A percentile compares a stretch with the other conserved stretches of the same genome.
These are phyloP conservation scores for Telenomus remus DNA, from an alignment of 1,140 invertebrate species.

Conservation along the genomic window DNA sequence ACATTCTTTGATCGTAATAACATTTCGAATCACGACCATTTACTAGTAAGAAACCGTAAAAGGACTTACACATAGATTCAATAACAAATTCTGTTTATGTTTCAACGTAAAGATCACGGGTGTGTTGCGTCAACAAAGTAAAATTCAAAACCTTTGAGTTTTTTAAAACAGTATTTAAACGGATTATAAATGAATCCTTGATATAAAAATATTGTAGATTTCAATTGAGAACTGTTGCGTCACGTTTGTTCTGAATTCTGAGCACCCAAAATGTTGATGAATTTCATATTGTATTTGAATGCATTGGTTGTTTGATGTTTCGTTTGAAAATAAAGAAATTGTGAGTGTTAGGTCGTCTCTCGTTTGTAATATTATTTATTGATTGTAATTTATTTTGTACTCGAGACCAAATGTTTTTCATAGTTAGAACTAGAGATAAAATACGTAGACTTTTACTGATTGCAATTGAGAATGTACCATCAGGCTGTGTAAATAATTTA, in stretches of 20 bases:
- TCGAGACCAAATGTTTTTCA: too few relatives aligned
- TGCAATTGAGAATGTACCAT: neutral
- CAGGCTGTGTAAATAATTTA: neutral
- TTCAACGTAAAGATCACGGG: too few relatives aligned
- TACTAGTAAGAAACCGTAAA: neutral
- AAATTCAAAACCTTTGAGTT: too few relatives aligned
- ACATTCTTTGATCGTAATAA: conserved; percentile 30
- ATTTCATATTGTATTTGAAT: conserved; percentile 26
- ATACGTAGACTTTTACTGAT: neutral
- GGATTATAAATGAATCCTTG: conserved; percentile 16
- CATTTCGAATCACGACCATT: too few relatives aligned
- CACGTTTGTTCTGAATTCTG: neutral
- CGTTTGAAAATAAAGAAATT: conserved; percentile 8
- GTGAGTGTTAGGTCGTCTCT: conserved; percentile 8
- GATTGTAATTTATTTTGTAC: too few relatives aligned
- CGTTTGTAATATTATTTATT: neutral
- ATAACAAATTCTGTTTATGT: neutral
- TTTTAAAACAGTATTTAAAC: neutral
- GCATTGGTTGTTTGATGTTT: conserved; percentile 51
- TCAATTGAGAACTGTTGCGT: too few relatives aligned
- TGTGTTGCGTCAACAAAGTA: too few relatives aligned
- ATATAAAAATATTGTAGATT: conserved; percentile 7
- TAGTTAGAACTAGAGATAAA: neutral
- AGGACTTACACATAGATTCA: neutral
- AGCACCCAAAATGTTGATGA: conserved; percentile 1